phyloP scores from a whole-genome alignment of 2,888 invertebrate genomes.

The Amorpha juglandis region DNA sequence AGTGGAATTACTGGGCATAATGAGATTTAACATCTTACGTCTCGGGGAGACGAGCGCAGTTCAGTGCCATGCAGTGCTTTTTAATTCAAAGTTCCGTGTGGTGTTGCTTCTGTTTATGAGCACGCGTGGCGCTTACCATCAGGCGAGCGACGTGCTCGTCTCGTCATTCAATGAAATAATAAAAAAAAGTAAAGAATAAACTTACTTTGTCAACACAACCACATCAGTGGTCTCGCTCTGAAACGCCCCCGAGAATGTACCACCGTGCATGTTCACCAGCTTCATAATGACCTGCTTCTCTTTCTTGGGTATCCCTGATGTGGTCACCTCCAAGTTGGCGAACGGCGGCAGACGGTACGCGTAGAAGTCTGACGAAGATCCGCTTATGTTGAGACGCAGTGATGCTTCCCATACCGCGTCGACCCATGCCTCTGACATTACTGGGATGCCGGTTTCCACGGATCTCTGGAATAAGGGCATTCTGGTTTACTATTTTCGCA shows the following conservation, averaged over 20 bases:
- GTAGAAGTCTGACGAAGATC: constrained; percentile 86
- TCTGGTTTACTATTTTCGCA: no score
- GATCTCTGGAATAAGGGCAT: constrained; percentile 84
- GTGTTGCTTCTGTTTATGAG: no score
- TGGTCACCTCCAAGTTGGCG: constrained; percentile 90
- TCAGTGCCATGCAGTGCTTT: no score
- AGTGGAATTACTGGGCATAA: no score
- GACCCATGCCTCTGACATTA: constrained; percentile 92
- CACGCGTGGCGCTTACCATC: no score
- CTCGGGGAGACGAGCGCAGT: no score
- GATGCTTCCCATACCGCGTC: constrained; percentile 91
- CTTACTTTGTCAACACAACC: constrained; percentile 83
- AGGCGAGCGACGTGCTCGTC: no score
- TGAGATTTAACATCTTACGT: no score
- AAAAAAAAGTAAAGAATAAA: constrained; percentile 37
- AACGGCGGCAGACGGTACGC: constrained; percentile 87
- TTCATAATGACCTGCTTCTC: constrained; percentile 87
- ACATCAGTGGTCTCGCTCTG: constrained; percentile 82
- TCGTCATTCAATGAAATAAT: no score
- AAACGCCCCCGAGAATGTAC: constrained; percentile 82
- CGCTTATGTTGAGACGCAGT: constrained; percentile 84
- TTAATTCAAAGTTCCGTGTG: no score
- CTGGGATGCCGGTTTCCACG: constrained; percentile 86
- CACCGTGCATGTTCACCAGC: constrained; percentile 90
- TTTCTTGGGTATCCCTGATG: constrained; percentile 87